phyloP scores from a whole-genome alignment of 1,140 invertebrate genomes.

The Oryzaephilus surinamensis region DNA sequence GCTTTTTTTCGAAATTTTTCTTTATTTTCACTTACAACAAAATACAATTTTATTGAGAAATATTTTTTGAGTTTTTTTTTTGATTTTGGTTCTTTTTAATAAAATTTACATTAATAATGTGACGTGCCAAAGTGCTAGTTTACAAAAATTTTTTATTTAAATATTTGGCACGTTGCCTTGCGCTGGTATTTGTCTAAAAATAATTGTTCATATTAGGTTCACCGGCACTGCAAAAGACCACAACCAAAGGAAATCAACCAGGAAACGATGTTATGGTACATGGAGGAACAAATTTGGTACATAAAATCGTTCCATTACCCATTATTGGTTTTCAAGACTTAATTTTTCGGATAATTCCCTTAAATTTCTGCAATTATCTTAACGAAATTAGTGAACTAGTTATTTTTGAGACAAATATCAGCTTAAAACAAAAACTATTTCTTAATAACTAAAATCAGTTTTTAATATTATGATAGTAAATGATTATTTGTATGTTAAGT shows the following conservation, averaged over 20 bases:
- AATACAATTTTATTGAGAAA: neutral
- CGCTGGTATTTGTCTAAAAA: slow-evolving; percentile 35
- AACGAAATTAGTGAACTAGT: too few species aligned
- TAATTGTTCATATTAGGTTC: slow-evolving; percentile 35
- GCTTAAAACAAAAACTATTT: neutral
- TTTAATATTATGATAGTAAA: neutral
- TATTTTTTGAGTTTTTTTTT: too few species aligned
- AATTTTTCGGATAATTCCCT: neutral
- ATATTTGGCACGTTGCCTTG: slow-evolving; percentile 32
- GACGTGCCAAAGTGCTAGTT: too few species aligned
- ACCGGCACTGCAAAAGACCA: slow-evolving; percentile 34
- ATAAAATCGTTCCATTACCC: slow-evolving; percentile 1
- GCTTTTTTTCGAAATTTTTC: slow-evolving; percentile 2
- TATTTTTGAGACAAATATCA: neutral
- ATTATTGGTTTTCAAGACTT: neutral
- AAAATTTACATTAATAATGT: slow-evolving; percentile 2
- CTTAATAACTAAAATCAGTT: neutral
- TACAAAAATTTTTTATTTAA: slow-evolving; percentile 1
- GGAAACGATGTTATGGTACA: slow-evolving; percentile 12
- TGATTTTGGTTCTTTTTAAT: slow-evolving; percentile 4
- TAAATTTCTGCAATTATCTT: neutral
- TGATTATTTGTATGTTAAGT: neutral
- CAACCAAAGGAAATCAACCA: slow-evolving; percentile 30
- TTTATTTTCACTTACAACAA: too few species aligned
- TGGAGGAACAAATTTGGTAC: slow-evolving; percentile 22